Evolutionary conservation across 2,888 invertebrate genomes (phyloP).

Genomic region (Volucella inflata): DNA sequence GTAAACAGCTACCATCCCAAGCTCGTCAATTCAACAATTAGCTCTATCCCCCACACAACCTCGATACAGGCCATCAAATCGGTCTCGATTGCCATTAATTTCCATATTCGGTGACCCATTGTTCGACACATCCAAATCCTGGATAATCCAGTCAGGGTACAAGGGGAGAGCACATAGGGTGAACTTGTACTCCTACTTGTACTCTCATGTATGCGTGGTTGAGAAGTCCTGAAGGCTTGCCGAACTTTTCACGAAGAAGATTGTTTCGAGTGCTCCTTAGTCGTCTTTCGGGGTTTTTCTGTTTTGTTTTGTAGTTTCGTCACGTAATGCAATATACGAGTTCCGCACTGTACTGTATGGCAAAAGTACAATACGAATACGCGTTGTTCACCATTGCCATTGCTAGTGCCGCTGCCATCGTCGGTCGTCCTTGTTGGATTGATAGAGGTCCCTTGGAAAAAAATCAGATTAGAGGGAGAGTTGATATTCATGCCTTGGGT

Average conservation of each 20-base stretch:
- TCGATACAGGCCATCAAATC: constrained; percentile 25
- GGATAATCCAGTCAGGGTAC: constrained; percentile 60
- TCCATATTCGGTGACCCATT: constrained; percentile 70
- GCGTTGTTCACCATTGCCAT: constrained; percentile 13
- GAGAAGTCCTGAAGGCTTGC: constrained; percentile 13
- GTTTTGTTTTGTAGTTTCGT: constrained; percentile 53
- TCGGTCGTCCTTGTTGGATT: constrained; percentile 35
- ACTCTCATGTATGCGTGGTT: constrained; percentile 9
- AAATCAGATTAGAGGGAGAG: constrained; percentile 62
- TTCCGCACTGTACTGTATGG: constrained; percentile 36
- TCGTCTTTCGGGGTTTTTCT: neutral
- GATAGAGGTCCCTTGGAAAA: constrained; percentile 52
- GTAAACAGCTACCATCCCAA: constrained; percentile 53
- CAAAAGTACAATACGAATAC: constrained; percentile 29
- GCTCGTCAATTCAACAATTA: constrained; percentile 70
- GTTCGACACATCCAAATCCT: constrained; percentile 65
- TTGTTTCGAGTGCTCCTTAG: constrained; percentile 27
- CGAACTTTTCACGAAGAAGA: constrained; percentile 20
- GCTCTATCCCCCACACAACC: constrained; percentile 17
- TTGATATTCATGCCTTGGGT: constrained; percentile 58
- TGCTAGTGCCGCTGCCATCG: neutral
- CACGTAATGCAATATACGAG: constrained; percentile 68
- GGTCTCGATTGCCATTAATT: constrained; percentile 62
- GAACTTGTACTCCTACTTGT: neutral
- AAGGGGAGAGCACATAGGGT: constrained; percentile 26